phyloP scores from a whole-genome alignment of 2,113 vertebrate genomes.

The Ivindomyrus marchei region DNA sequence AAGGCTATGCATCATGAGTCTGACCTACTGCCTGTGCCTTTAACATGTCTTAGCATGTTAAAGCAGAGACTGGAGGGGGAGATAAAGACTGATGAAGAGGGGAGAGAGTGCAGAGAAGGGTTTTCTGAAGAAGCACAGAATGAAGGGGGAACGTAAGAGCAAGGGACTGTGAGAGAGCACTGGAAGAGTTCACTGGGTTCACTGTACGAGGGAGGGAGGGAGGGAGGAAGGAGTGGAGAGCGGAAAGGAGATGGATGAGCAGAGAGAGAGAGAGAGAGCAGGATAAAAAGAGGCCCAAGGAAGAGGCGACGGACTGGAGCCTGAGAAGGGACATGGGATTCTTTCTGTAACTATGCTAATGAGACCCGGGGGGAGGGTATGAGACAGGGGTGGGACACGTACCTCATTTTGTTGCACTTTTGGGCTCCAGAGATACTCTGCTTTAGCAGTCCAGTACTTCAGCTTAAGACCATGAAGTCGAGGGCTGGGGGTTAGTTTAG shows the following conservation, averaged over 20 bases:
- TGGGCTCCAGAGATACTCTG: background rate
- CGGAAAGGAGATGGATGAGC: background rate
- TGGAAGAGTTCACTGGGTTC: conserved; percentile 12
- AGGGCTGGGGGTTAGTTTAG: background rate
- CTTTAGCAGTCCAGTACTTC: background rate
- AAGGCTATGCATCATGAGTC: background rate
- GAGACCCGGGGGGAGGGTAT: background rate
- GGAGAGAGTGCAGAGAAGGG: background rate
- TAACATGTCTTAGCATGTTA: background rate
- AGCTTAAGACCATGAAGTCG: background rate
- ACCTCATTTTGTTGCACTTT: background rate
- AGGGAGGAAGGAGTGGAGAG: background rate
- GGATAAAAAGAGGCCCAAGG: background rate
- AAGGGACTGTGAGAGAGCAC: background rate
- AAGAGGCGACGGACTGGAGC: background rate
- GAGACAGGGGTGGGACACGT: background rate
- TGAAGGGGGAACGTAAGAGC: background rate
- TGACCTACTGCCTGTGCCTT: conserved; percentile 11
- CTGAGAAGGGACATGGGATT: background rate
- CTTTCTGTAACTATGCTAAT: background rate
- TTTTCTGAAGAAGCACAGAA: background rate
- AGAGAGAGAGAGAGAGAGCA: background rate
- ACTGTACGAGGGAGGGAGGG: background rate
- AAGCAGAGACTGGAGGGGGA: background rate
- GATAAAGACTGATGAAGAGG: background rate